Conservation (phyloP, 2,888 invertebrate genomes). For the Acleris literana region DNA sequence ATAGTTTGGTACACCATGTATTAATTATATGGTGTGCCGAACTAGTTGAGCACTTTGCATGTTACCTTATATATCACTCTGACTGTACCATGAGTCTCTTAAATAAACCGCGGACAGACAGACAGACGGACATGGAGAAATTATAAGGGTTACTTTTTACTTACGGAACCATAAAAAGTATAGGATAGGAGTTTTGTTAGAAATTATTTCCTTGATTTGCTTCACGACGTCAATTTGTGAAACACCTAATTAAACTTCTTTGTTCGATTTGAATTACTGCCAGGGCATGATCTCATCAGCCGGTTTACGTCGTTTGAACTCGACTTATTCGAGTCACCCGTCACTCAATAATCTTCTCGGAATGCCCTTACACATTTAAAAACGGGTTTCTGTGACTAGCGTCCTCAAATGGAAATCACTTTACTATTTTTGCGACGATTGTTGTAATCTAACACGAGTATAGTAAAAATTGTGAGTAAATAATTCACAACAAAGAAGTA, state of each 20-base stretch:
- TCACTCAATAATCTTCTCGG: conserved; percentile 36
- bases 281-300: conserved; percentile 62
- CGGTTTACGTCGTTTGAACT: conserved; percentile 53
- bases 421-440: conserved; percentile 14
- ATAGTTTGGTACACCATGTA: no score
- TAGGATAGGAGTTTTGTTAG: no score
- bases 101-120: no score
- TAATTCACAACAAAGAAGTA: no score
- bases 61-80: no score
- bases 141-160: no score
- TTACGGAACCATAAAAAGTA: no score
- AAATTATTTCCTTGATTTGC: conserved; percentile 3
- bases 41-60: no score
- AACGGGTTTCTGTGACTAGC: conserved; percentile 14
- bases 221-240: conserved; percentile 31
- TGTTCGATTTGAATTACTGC: conserved; percentile 65
- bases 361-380: conserved; percentile 27
- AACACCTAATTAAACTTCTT: conserved; percentile 51
- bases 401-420: conserved; percentile 5
- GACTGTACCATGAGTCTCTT: no score
- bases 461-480: no score
- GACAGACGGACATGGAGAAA: no score
- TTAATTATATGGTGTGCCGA: no score
- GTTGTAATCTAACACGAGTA: not conserved
- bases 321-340: conserved; percentile 40